Conservation (phyloP, 2,797 vertebrate species). For the Sebastes umbrosus region DNA sequence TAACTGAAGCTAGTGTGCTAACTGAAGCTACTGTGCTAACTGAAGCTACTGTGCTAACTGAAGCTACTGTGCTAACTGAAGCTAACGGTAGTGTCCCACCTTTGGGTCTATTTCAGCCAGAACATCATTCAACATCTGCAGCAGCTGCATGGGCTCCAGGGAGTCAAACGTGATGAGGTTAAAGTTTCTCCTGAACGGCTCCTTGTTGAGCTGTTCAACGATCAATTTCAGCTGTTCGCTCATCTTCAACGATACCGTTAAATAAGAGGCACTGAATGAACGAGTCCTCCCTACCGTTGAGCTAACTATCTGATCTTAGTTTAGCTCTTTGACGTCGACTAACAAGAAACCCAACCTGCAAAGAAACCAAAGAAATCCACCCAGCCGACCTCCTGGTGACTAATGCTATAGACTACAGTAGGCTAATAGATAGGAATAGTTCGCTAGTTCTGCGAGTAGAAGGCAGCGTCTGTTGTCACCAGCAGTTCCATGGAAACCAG, state of each 20-base stretch:
- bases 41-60: too few relatives aligned
- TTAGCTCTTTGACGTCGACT: background rate
- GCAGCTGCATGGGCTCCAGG: slow-evolving; percentile 90
- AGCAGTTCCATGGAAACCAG: slow-evolving; percentile 66
- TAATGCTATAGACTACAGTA: too few relatives aligned
- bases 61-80: too few relatives aligned
- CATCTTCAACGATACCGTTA: slow-evolving; percentile 76
- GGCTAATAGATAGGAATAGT: too few relatives aligned
- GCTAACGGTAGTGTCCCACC: slow-evolving; percentile 76
- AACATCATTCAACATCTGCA: slow-evolving; percentile 94
- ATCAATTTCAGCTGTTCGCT: slow-evolving; percentile 94
- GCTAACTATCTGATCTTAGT: background rate
- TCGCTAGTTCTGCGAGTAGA: background rate
- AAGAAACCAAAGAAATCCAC: background rate
- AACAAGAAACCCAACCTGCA: background rate
- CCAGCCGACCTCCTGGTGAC: background rate
- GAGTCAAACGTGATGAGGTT: slow-evolving; percentile 98
- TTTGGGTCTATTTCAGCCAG: slow-evolving; percentile 95
- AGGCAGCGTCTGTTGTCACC: background rate
- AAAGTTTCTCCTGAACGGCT: slow-evolving; percentile 94
- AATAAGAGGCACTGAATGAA: background rate
- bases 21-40: too few relatives aligned
- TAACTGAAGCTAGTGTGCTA: too few relatives aligned
- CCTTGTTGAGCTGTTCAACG: slow-evolving; percentile 93
- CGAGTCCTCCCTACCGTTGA: slow-evolving; percentile 13